Conservation (phyloP, 2,888 invertebrate species). For the Macrostomum cliftonense region DNA sequence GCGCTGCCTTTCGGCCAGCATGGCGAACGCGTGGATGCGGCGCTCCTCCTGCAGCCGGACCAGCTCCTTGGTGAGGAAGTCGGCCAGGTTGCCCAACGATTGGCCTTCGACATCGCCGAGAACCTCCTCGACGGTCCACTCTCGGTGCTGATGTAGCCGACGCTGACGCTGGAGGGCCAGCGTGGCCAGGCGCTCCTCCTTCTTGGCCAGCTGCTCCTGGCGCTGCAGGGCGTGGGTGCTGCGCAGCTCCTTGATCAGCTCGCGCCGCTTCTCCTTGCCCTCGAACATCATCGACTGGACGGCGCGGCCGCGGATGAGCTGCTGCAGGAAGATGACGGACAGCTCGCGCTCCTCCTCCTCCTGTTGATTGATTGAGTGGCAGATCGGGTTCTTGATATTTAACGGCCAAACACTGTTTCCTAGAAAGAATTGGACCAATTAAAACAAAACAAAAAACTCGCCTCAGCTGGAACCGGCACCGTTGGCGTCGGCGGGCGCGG, state of each 20-base stretch:
- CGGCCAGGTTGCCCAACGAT: slow-evolving; percentile 52
- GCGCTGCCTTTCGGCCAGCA: slow-evolving; percentile 58
- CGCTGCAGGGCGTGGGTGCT: slow-evolving; percentile 47
- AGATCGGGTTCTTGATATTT: neutral
- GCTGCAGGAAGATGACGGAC: slow-evolving; percentile 48
- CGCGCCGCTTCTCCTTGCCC: slow-evolving; percentile 50
- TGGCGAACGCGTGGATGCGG: slow-evolving; percentile 56
- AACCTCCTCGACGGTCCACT: slow-evolving; percentile 1
- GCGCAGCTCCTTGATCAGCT: slow-evolving; percentile 53
- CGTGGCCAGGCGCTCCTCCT: slow-evolving; percentile 29
- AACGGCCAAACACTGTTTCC: too few relatives aligned
- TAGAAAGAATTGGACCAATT: too few relatives aligned
- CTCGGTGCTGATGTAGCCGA: slow-evolving; percentile 26
- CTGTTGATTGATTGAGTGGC: slow-evolving; percentile 13
- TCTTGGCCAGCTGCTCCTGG: slow-evolving; percentile 39
- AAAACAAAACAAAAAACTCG: too few relatives aligned
- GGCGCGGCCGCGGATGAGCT: slow-evolving; percentile 48
- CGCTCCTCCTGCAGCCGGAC: slow-evolving; percentile 56
- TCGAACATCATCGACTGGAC: slow-evolving; percentile 55
- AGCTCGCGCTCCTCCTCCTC: slow-evolving; percentile 42
- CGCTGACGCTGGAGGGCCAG: slow-evolving; percentile 32
- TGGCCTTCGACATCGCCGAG: slow-evolving; percentile 44
- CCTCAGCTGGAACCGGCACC: slow-evolving; percentile 29
- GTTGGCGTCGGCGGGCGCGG: slow-evolving; percentile 37
- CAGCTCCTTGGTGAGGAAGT: slow-evolving; percentile 58